Base-by-base conservation (phyloP, 2,797 vertebrate genomes). In the Sebastes minor region DNA sequence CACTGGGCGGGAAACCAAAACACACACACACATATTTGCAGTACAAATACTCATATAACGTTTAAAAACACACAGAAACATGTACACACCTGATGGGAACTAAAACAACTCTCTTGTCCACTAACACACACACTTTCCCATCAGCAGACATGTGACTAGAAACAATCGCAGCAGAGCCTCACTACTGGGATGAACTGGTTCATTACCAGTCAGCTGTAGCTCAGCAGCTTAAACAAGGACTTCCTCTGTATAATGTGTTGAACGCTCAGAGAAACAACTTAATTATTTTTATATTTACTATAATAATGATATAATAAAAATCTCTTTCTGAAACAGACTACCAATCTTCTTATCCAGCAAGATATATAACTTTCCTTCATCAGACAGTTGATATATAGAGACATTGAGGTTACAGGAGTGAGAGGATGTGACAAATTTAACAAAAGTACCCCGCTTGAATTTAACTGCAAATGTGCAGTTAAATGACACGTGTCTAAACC, bases 1-100 rank as follows among this genome's bases (percentile, higher is more conserved):
- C 74, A 78, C 66, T 35, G 73, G 57, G 83, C 55, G 42, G 89
- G 70, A 83, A 93, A 86, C 55, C 64, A 82, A 86, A 84, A 80
- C 73, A 81, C 27, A 74, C 20, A 52, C 10, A 71, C 23, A 25
- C 23, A 25, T 25, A 22, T 9, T 1, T 20, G 7, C 18, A 70
- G 38, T 6, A 64, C 27, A 46, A 56, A 25, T 25, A 30, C 18
- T 25, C 11, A 42, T 33, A 33, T 67, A 6, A 42, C 23, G n/a
- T 42, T 60, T 8, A 28, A 32, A 5, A 35, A 62, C 23, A 42
- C 32, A 57, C 56, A 66, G 10, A 56, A 52, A 65, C 35, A 76
- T 3, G 28, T 8, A 38, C 20, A 52, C 30, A 53, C 22, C 49
- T 25, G 8, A 55, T 68, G 63, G 55, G 14, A 68, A 61, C 10